phyloP scores from a whole-genome alignment of 2,888 invertebrate species.

The Lysandra bellargus region DNA sequence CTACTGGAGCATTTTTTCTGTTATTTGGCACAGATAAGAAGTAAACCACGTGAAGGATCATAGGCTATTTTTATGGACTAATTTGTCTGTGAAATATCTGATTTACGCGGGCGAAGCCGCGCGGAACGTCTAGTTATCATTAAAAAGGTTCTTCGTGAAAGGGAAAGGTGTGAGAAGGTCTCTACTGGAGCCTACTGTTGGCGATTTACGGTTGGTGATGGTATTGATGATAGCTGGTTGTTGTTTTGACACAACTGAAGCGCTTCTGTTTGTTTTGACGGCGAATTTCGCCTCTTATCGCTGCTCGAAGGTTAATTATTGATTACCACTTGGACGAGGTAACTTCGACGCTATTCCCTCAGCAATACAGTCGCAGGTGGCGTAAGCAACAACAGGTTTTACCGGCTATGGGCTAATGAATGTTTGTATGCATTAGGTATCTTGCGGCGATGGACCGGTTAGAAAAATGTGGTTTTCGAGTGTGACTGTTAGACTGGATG shows the following conservation, averaged over 20 bases:
- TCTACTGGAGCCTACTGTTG: neutral
- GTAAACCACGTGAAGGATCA: no score
- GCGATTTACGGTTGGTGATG: neutral
- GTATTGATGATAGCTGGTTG: neutral
- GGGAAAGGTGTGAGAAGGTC: no score
- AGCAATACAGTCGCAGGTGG: neutral
- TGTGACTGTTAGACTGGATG: neutral
- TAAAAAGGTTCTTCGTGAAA: no score
- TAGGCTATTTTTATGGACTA: no score
- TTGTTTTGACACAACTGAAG: conserved; percentile 37
- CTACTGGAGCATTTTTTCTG: no score
- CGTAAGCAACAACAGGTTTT: neutral
- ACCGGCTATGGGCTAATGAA: conserved; percentile 2
- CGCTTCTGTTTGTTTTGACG: conserved; percentile 50
- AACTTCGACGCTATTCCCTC: neutral
- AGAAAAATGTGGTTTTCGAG: conserved; percentile 25
- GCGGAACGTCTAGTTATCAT: no score
- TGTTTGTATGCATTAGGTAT: conserved; percentile 18
- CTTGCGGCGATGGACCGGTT: conserved; percentile 20
- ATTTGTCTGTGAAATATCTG: no score
- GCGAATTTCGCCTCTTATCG: conserved; percentile 47
- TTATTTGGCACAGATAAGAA: no score
- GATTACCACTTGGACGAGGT: neutral
- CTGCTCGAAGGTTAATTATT: conserved; percentile 53
- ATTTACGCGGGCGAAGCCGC: no score